Conservation (phyloP, 2,888 invertebrate species). For the Chironomus tentans region DNA sequence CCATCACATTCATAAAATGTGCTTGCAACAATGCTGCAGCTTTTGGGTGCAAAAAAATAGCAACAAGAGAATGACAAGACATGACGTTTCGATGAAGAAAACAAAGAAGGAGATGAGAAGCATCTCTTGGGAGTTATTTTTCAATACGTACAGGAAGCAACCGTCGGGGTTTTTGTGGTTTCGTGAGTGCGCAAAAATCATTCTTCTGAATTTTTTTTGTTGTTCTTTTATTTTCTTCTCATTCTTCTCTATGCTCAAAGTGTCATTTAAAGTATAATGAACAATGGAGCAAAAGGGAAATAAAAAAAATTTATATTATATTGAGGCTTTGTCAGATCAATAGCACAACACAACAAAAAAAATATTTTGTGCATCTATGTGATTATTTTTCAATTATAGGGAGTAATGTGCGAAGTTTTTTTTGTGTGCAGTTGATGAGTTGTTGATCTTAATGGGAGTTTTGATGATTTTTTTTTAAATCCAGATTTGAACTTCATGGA, state of each 20-base stretch:
- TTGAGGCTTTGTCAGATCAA: background rate
- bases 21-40: background rate
- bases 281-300: background rate
- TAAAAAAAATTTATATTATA: background rate
- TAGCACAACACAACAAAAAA: no score
- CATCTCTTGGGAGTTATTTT: background rate
- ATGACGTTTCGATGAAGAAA: no score
- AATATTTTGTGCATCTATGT: no score
- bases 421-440: no score
- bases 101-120: background rate
- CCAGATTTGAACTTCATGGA: no score
- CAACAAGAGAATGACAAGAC: background rate
- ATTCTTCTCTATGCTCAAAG: no score
- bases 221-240: background rate
- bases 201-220: background rate
- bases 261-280: no score
- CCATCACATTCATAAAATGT: no score
- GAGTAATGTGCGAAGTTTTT: no score
- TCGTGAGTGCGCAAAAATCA: background rate
- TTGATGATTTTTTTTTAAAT: no score
- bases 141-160: constrained; percentile 13
- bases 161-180: constrained; percentile 19
- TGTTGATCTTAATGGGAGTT: no score
- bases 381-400: no score
- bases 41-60: background rate